Conservation (phyloP, 2,113 vertebrate genomes). For the Alethe diademata region DNA sequence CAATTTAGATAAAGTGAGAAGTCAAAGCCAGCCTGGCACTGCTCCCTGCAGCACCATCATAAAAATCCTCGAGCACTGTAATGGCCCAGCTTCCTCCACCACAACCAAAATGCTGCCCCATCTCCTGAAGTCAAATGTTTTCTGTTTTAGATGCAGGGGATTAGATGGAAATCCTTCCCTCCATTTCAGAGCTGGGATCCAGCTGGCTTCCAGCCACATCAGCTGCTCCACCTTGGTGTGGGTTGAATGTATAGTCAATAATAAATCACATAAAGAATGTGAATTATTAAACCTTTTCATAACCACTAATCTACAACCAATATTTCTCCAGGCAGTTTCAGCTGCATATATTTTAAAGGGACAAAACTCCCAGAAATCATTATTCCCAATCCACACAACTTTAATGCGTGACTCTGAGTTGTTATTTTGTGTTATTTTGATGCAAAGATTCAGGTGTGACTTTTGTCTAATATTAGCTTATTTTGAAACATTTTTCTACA, state of each 20-base stretch:
- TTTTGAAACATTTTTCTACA: background rate
- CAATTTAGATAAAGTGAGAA: background rate
- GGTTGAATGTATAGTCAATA: background rate
- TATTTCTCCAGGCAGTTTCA: background rate
- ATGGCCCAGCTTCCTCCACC: background rate
- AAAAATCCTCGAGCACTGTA: background rate
- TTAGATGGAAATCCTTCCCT: background rate
- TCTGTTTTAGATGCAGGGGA: background rate
- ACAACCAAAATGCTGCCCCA: fast-evolving
- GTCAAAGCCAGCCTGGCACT: background rate
- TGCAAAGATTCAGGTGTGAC: background rate
- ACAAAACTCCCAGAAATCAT: background rate
- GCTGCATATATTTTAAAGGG: background rate
- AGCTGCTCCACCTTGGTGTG: background rate
- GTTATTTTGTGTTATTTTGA: background rate
- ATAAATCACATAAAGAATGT: background rate
- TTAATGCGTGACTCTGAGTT: background rate
- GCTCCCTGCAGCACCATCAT: background rate
- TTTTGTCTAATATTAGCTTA: background rate
- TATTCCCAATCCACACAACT: background rate
- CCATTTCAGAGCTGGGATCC: background rate
- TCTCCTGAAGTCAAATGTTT: background rate
- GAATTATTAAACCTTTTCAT: background rate
- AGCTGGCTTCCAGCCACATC: background rate
- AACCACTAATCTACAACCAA: background rate